Base-by-base conservation (phyloP, 2,888 invertebrate genomes). In the Cephalotes varians region DNA sequence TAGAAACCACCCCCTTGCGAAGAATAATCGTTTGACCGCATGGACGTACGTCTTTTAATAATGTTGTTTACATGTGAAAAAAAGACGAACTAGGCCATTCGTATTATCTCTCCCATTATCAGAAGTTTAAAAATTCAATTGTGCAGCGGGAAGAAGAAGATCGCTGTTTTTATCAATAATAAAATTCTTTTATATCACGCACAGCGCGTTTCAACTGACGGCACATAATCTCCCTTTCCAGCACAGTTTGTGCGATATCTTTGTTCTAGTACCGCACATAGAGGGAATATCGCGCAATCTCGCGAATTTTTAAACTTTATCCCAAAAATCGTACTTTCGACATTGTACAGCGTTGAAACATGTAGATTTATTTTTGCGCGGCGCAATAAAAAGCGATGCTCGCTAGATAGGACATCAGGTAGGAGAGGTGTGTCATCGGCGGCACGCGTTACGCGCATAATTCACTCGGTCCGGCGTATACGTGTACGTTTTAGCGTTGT, bases 381-480 rank as follows among this genome's bases (percentile, higher is more conserved):
- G 37, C 12, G 44, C 15, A 71, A 54, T 77, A 90, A 90, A 90
- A 90, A 88, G 91, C 90, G 92, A 91, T 90, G 90, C 87, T 86
- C 77, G 88, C 87, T 84, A 85, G 88, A 90, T 91, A 91, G 89
- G 87, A 90, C 85, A 85, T 81, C 87, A 74, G 82, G 82, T 84
- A 84, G 67, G 77, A 34, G 91, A 92, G 93, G 93, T 91, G 93
- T 92, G 92, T 93, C 89, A 88, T 90, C 87, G 88, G 56, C 31
- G 54, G 91, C 93, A 93, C 93, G 93, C 92, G 90, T 92, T 92
- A 89, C 89, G 89, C 86, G 90, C 92, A 93, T 93, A 93, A 93
- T 92, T 93, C 93, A 93, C 92, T 85, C 90, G 85, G 77, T 49
- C 77, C 77, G 83, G 86, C 44, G 56, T 90, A 89, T 86, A 88